These are phyloP conservation scores for Oncorhynchus clarkii DNA, from an alignment of 2,113 vertebrate species.

Conservation along the genomic window DNA sequence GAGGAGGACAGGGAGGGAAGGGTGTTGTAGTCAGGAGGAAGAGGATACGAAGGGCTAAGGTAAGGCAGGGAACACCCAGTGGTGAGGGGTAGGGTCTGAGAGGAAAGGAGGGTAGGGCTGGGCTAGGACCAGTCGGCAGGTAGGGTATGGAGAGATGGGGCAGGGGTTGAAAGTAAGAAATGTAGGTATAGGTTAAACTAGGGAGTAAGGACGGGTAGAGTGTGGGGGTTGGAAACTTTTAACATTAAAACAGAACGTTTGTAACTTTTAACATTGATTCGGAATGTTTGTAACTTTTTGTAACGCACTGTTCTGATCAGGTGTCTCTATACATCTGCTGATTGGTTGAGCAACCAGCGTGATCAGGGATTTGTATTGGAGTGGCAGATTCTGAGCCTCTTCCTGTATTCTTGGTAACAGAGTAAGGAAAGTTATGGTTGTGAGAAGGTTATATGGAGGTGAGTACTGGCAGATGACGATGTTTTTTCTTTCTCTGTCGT, in stretches of 20 bases:
- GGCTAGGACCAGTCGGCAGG: slow-evolving; percentile 5
- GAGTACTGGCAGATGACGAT: neutral
- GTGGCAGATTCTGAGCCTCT: too few species aligned
- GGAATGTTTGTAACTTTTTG: too few species aligned
- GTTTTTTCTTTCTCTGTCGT: too few species aligned
- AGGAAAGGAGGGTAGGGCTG: neutral
- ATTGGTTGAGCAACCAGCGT: too few species aligned
- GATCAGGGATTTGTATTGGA: too few species aligned
- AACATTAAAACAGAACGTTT: too few species aligned
- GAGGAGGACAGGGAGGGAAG: slow-evolving; percentile 2
- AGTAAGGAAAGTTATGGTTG: neutral
- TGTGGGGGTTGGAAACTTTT: neutral
- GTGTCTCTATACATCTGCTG: too few species aligned
- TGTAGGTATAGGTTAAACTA: too few species aligned
- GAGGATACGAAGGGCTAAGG: slow-evolving; percentile 21
- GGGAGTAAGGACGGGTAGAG: neutral
- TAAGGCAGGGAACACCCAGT: neutral
- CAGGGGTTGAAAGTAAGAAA: neutral
- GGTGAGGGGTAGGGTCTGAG: neutral
- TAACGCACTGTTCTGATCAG: too few species aligned
- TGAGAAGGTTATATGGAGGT: neutral
- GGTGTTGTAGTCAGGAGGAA: neutral
- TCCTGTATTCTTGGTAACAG: too few species aligned
- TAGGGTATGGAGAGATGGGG: neutral
- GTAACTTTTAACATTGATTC: too few species aligned